These are phyloP conservation scores for Corella eumyota DNA, from an alignment of 23 tunicate genomes.

Conservation along the genomic window DNA sequence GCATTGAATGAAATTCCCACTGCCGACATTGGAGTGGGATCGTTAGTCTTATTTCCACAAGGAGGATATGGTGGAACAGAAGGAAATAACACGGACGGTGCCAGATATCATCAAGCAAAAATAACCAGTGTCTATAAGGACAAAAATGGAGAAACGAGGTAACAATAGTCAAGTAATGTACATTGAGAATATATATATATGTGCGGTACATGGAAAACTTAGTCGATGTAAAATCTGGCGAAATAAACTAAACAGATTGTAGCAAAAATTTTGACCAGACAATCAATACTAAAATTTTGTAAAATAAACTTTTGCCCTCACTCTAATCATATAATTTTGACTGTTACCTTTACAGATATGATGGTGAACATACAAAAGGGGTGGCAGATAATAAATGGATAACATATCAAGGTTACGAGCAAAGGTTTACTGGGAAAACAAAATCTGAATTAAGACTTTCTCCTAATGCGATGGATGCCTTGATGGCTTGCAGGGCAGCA, in stretches of 20 bases:
- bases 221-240: too few relatives aligned
- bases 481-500: conserved; percentile 80
- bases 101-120: conserved; percentile 80
- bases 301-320: too few relatives aligned
- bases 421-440: conserved; percentile 9
- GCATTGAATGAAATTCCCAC: conserved; percentile 50
- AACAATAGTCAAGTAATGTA: too few relatives aligned
- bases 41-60: conserved; percentile 59
- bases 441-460: conserved; percentile 48
- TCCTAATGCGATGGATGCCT: conserved; percentile 87
- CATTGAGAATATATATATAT: too few relatives aligned
- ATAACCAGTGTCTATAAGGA: conserved; percentile 37
- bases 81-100: conserved; percentile 76
- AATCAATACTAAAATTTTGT: too few relatives aligned
- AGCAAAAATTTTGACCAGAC: too few relatives aligned
- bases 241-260: too few relatives aligned
- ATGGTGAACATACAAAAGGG: conserved; percentile 75
- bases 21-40: conserved; percentile 53
- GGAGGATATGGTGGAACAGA: conserved; percentile 68
- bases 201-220: too few relatives aligned
- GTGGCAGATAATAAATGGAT: conserved; percentile 79
- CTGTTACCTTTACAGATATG: conserved; percentile 38
- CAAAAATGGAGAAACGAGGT: conserved; percentile 39
- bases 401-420: conserved; percentile 31
- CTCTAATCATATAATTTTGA: too few relatives aligned